A percentile compares a stretch with the other conserved stretches of the same genome.
phyloP scores from a whole-genome alignment of 2,113 vertebrate genomes.

The Condylura cristata region DNA sequence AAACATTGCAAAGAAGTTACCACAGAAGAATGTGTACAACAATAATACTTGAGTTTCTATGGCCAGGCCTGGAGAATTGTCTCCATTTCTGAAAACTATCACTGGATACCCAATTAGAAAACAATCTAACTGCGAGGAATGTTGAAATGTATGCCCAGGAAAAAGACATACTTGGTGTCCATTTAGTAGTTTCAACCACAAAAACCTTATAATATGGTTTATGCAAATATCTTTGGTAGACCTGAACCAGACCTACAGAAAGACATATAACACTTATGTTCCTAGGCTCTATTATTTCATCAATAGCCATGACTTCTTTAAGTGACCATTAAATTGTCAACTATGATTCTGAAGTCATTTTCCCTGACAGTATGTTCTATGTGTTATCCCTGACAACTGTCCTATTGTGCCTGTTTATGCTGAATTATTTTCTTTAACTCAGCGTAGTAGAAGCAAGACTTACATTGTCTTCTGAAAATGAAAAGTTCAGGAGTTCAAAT shows the following conservation, averaged over 20 bases:
- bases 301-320: not conserved
- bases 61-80: not conserved
- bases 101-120: not conserved
- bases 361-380: not conserved
- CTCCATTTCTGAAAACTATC: not conserved
- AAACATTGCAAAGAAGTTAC: not conserved
- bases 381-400: not conserved
- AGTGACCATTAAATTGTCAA: not conserved
- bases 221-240: not conserved
- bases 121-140: not conserved
- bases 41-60: not conserved
- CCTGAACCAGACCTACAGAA: not conserved
- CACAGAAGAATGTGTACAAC: not conserved
- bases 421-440: not conserved
- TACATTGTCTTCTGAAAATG: not conserved
- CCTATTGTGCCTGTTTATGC: not conserved
- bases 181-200: not conserved
- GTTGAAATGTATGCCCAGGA: not conserved
- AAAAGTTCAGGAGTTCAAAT: conserved; percentile 7
- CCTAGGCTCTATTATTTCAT: not conserved
- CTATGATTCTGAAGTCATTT: not conserved
- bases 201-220: not conserved
- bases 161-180: not conserved
- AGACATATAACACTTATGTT: not conserved
- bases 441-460: not conserved